Evolutionary conservation across 2,113 vertebrate genomes (phyloP).

Genomic region (Phyllopteryx taeniolatus): DNA sequence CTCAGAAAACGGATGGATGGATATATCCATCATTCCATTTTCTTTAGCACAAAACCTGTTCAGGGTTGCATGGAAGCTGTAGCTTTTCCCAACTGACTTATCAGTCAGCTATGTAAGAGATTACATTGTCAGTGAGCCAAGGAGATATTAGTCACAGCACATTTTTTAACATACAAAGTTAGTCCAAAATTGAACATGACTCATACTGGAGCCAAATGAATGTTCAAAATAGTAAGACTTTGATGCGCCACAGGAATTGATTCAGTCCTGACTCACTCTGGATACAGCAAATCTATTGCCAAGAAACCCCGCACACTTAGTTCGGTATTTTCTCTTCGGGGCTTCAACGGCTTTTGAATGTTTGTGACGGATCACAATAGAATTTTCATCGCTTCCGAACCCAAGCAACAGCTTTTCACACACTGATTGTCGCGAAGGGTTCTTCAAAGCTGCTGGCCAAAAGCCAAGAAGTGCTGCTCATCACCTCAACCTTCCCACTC

Average conservation of each 20-base stretch:
- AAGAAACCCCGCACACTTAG: constrained; percentile 73
- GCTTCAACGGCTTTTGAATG: constrained; percentile 80
- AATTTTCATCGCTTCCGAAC: constrained; percentile 37
- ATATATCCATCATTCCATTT: background rate
- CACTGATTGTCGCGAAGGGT: constrained; percentile 24
- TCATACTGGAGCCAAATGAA: background rate
- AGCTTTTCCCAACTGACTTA: background rate
- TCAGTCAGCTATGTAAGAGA: background rate
- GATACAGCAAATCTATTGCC: constrained; percentile 57
- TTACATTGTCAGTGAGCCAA: background rate
- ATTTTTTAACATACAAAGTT: background rate
- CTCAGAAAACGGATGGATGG: too few species aligned
- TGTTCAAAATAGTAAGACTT: background rate
- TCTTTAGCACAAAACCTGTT: background rate
- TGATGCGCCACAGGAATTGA: constrained; percentile 63
- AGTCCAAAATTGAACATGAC: background rate
- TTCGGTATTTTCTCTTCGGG: constrained; percentile 82
- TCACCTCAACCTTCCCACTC: constrained; percentile 77
- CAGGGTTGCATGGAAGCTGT: background rate
- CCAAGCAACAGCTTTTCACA: constrained; percentile 32
- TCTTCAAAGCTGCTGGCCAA: constrained; percentile 78
- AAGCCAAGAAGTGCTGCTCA: constrained; percentile 77
- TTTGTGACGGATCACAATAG: constrained; percentile 65
- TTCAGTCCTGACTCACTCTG: constrained; percentile 79
- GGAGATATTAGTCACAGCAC: background rate